These are phyloP conservation scores for Columba guinea DNA, from an alignment of 2,797 vertebrate genomes.

Conservation along the genomic window DNA sequence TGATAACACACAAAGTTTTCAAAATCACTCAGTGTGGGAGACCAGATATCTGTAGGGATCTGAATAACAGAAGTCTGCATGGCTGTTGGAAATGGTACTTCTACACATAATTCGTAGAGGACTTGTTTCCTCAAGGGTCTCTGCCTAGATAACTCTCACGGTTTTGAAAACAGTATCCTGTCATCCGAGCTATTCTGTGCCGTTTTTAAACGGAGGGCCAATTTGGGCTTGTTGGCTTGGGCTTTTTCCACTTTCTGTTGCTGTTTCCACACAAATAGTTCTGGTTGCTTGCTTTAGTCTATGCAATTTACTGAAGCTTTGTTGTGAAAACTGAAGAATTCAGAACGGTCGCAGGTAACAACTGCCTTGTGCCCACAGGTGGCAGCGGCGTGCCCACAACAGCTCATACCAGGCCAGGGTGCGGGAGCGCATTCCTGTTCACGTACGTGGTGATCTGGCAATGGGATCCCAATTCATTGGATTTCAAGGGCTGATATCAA, in stretches of 20 bases:
- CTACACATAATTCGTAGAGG: neutral
- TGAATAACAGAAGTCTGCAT: neutral
- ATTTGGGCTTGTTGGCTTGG: neutral
- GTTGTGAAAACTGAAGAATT: neutral
- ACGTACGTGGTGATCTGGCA: neutral
- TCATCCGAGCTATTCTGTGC: neutral
- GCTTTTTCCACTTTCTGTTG: neutral
- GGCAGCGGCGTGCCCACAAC: neutral
- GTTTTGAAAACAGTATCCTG: neutral
- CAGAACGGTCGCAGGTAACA: neutral
- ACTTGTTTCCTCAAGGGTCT: neutral
- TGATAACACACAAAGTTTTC: neutral
- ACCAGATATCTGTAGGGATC: neutral
- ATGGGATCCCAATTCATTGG: neutral
- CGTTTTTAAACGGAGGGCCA: neutral
- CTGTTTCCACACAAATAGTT: neutral
- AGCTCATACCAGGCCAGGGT: neutral
- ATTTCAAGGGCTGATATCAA: neutral
- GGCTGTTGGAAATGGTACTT: neutral
- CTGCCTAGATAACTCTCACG: neutral
- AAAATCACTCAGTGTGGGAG: neutral
- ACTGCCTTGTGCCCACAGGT: fast-evolving
- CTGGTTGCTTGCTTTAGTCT: neutral
- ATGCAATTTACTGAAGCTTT: neutral
- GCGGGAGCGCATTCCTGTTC: neutral